phyloP scores from a whole-genome alignment of 1,140 invertebrate species.

The Tetraneura akinire region DNA sequence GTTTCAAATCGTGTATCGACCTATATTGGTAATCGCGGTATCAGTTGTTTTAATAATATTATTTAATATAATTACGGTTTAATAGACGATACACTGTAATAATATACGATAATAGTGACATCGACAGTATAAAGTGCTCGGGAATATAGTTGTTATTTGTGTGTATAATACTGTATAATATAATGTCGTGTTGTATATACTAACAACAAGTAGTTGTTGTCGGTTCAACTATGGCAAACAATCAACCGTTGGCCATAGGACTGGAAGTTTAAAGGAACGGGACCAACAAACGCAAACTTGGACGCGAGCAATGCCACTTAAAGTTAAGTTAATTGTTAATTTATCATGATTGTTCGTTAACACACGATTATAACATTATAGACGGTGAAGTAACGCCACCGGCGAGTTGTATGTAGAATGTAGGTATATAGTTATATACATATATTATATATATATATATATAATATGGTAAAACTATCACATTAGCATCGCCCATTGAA shows the following conservation, averaged over 20 bases:
- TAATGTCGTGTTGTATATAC: too few species aligned
- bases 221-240: constrained; percentile 42
- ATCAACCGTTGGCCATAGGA: not conserved
- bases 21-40: too few species aligned
- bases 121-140: too few species aligned
- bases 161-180: too few species aligned
- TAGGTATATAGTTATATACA: too few species aligned
- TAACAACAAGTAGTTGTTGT: constrained; percentile 39
- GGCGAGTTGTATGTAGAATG: not conserved
- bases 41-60: too few species aligned
- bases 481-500: constrained; percentile 13
- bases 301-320: constrained; percentile 29
- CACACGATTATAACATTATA: not conserved
- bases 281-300: constrained; percentile 23
- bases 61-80: too few species aligned
- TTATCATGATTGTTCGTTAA: constrained; percentile 41
- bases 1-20: too few species aligned
- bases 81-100: too few species aligned
- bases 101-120: too few species aligned
- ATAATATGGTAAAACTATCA: not conserved
- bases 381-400: not conserved
- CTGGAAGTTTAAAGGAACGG: constrained; percentile 37
- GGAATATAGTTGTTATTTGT: too few species aligned
- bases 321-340: constrained; percentile 47
- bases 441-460: too few species aligned